Evolutionary conservation across 2,113 vertebrate genomes (phyloP), one percentile per base, ranked within the genome.

Genomic region (Fukomys damarensis): DNA sequence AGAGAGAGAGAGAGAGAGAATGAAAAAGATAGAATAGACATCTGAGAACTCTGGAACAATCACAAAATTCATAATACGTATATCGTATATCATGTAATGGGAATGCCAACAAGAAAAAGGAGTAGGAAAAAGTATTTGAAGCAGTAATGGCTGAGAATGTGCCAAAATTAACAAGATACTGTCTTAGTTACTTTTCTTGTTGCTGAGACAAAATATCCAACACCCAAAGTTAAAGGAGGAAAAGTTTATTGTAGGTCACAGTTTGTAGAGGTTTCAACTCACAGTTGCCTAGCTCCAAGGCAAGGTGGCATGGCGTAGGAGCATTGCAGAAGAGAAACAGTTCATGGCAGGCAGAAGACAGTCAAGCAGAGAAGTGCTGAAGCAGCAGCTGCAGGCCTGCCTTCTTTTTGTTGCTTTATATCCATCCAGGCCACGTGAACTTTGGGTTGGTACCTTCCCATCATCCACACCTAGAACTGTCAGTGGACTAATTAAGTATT

Each of bases 151-250:
- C 41, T 80, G 16, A 81, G 24, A 61, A 12, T 77, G 89, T 97
- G 74, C 65, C 79, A 95, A 56, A 91, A 81, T 88, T 59, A 91
- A 76, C 89, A 85, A 86, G 41, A 54, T n/a, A 68, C 2, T 38
- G 17, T 52, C 70, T 74, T 43, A 26, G 38, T 74, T 74, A 26
- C 12, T 41, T 43, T 43, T 43, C 22, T 41, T 26, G 70, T 26
- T 24, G 38, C 70, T 72, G 22, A 74, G 70, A 43, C 38, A 43
- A 74, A 74, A 74, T 43, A 74, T 12, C 70, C 4, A 43, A 74
- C 9, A 43, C 38, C 11, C 38, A 26, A 43, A 74, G 38, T 74
- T 74, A 74, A 72, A 72, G 70, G 70, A 74, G 38, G 70, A 74
- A 26, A 74, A 26, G 70, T 26, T 43, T 26, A 43, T 74, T 43